Conservation (phyloP, 1,140 invertebrate genomes). For the Lucilia cuprina region DNA sequence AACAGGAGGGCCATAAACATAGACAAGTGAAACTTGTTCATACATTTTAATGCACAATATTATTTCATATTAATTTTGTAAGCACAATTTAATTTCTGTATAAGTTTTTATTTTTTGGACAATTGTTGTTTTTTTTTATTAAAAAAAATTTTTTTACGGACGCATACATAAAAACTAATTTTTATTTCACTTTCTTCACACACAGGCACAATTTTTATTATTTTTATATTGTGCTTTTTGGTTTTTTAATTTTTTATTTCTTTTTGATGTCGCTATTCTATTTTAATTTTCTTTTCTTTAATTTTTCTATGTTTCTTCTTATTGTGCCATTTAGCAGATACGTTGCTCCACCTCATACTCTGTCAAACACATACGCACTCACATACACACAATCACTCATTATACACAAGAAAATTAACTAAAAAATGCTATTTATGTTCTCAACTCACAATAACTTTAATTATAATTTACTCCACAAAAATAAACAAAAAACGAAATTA, state of each 20-base stretch:
- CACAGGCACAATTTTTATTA: background rate
- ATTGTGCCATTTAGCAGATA: background rate
- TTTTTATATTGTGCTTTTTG: background rate
- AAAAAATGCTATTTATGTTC: background rate
- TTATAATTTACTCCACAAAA: background rate
- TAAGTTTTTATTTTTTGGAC: background rate
- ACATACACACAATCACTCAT: background rate
- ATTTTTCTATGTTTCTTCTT: background rate
- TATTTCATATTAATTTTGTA: background rate
- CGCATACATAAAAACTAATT: background rate
- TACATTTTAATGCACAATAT: background rate
- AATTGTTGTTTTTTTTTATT: background rate
- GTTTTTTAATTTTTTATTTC: background rate
- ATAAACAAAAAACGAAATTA: constrained; percentile 12
- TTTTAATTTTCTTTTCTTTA: background rate
- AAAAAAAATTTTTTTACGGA: background rate
- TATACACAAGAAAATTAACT: background rate
- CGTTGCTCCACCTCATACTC: background rate
- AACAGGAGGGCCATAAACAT: background rate
- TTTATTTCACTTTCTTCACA: background rate
- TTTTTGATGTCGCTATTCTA: background rate
- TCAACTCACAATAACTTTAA: background rate
- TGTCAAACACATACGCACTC: background rate
- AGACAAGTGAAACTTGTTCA: background rate
- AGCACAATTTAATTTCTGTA: background rate